These are phyloP conservation scores for Isichthys henryi DNA, from an alignment of 2,113 vertebrate species.

Conservation along the genomic window DNA sequence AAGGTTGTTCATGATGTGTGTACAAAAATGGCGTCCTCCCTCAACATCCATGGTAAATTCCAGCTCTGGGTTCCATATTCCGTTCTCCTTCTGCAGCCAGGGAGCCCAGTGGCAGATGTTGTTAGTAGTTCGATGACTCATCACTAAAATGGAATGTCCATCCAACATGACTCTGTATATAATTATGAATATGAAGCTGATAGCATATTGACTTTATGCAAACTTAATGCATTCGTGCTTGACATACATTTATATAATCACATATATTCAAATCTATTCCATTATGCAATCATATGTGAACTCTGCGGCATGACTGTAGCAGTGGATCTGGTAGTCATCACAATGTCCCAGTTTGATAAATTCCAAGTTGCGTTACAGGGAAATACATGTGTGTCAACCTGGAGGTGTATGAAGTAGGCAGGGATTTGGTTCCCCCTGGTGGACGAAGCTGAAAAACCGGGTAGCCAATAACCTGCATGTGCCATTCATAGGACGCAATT, in stretches of 20 bases:
- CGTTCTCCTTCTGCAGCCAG: background rate
- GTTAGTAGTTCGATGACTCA: background rate
- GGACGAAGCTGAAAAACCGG: background rate
- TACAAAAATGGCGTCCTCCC: background rate
- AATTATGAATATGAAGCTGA: background rate
- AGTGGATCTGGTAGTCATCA: background rate
- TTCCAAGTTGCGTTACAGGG: background rate
- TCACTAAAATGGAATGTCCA: background rate
- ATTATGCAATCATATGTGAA: background rate
- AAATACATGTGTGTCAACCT: background rate
- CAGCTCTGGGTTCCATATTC: background rate
- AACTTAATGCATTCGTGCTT: background rate
- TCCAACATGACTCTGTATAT: background rate
- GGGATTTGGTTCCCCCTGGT: background rate
- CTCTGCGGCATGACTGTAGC: background rate
- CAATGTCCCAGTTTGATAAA: background rate
- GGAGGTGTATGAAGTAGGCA: background rate
- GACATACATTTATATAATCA: background rate
- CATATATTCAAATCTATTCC: background rate
- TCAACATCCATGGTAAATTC: background rate
- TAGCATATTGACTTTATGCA: background rate
- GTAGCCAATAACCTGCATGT: background rate
- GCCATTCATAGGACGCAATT: background rate
- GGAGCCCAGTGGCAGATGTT: background rate
- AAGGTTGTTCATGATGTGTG: background rate